A percentile compares a stretch with the other conserved stretches of the same genome.
phyloP scores from a whole-genome alignment of 2,113 vertebrate species.

The Triplophysa dalaica region DNA sequence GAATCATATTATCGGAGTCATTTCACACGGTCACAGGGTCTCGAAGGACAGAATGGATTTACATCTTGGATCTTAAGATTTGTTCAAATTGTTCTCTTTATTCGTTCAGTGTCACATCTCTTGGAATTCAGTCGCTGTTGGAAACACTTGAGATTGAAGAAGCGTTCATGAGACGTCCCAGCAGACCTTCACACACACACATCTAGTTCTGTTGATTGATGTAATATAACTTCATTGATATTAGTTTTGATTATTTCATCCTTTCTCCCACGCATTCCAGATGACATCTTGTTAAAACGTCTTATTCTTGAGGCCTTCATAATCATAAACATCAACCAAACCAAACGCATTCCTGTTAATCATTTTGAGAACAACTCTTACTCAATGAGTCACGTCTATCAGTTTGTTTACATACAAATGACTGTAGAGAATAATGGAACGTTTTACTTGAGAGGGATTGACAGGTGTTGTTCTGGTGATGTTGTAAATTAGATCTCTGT shows the following conservation, averaged over 20 bases:
- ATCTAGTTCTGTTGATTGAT: neutral
- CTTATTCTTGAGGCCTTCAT: no score
- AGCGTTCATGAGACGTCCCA: no score
- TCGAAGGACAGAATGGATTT: neutral
- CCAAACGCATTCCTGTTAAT: neutral
- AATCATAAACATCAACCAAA: neutral
- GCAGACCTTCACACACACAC: no score
- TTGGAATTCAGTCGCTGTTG: no score
- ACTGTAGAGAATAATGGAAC: neutral
- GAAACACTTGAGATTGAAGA: neutral
- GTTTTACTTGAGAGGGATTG: no score
- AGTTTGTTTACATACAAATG: neutral
- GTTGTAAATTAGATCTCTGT: no score
- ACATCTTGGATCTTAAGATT: neutral
- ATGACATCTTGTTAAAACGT: no score
- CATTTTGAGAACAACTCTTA: neutral
- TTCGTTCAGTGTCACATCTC: no score
- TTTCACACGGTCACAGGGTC: neutral
- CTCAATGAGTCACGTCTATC: no score
- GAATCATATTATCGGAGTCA: neutral
- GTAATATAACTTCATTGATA: constrained; percentile 1
- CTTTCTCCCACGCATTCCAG: no score
- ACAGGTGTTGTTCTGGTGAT: no score
- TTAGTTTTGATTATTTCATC: neutral
- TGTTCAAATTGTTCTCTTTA: neutral